Base-by-base conservation (phyloP, 2,888 invertebrate species). In the Pandemis corylana region DNA sequence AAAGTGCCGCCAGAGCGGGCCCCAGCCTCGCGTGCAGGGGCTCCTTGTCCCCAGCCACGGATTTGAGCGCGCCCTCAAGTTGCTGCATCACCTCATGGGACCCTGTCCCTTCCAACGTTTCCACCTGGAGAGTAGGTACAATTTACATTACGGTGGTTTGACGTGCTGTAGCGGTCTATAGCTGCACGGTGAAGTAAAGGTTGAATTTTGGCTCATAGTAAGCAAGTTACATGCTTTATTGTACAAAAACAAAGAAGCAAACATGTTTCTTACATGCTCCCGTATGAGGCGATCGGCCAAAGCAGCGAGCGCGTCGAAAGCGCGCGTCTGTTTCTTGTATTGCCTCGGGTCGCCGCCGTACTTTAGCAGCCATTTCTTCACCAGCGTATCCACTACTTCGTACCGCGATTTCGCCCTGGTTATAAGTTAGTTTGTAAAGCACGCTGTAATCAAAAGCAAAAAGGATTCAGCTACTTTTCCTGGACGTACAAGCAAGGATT, bases 251-350 rank as follows among this genome's bases (percentile, higher is more conserved):
- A 20, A 20, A 20, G 20, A 20, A 20, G 20, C 20, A 42, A 1
- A 9, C 0, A 10, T 12, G 10, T 5, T 46, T 80, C 87, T 84
- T 79, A 93, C 94, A 77, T 94, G 92, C 76, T 93, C 85, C 49
- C 87, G 80, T 7, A 93, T 83, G 12, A 94, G 87, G 13, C 87
- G 82, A 72, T 94, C 93, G 9, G 90, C 87, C 15, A 94, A 79
- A 7, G 86, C 82, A 0, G 92, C 93, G 4, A 94, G 79, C 0
- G 92, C 86, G 75, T 94, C 94, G 67, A 93, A 94, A 0, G 92
- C 92, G 10, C 86, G 83, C 7, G 93, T 93, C 67, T 91, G 89
- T 72, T 89, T 91, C 81, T 93, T 93, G 77, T 93, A 93, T 59
- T 86, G 84, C 49, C 81, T 85, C 5, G 94, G 93, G 75, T 94